Evolutionary conservation across 2,113 vertebrate genomes (phyloP), one percentile per base, ranked within the genome.

Genomic region (Osmerus eperlanus): DNA sequence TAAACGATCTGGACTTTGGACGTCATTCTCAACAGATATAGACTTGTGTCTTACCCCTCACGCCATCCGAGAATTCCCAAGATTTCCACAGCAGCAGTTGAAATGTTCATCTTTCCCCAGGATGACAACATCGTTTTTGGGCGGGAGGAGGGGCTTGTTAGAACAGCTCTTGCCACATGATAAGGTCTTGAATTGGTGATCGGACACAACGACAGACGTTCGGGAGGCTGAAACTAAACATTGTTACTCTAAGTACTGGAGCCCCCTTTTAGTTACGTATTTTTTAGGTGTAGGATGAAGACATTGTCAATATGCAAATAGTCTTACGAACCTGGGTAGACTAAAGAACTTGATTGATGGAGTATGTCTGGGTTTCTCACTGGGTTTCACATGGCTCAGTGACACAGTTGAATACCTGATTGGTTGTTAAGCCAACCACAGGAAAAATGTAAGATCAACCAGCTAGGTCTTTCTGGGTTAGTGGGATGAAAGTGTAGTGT

Each of bases 291-390:
- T 78, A 69, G 82, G 76, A 84, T 81, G 79, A 75, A 70, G 63
- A 74, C 75, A 71, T 85, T 83, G 80, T 83, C 80, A 78, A 86
- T 76, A 78, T 65, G 73, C 67, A 83, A 78, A 84, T 79, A 85
- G 77, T 66, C 72, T 81, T 78, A 79, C 74, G 78, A 80, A 73
- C 84, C 84, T 86, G 78, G 51, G 36, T 67, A 74, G 75, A 72
- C 69, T 80, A 84, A 12, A 11, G 41, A 47, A 47, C 41, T 47
- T 47, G 41, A 47, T 47, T 47, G 41, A 47, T 64, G 11, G 25
- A 9, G 8, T 16, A 64, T 8, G 14, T 64, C 32, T 41, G 55
- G 16, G 55, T 5, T n/a, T 56, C 15, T 18, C 55, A 56, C 15
- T 56, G 55, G 55, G 15, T 56, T 56, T 56, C 2, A 16, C 55